Evolutionary conservation across 2,888 invertebrate genomes (phyloP), one percentile per base, ranked within the genome.

Genomic region (Drosophila anomelani): DNA sequence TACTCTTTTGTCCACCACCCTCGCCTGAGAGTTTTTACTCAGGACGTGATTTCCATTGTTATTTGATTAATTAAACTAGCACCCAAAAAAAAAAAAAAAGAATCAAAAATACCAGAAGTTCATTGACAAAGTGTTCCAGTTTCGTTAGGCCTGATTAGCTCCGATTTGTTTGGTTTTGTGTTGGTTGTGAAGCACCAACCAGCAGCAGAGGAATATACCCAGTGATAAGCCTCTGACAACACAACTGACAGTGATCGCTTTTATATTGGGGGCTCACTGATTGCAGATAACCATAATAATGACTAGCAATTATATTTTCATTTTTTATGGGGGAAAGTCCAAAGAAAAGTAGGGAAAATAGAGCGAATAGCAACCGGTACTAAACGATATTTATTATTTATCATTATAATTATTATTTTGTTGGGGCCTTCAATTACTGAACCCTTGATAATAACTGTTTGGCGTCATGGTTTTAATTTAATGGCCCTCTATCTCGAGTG

Each of bases 1-100:
- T 39, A 29, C 17, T 54, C 38, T 4, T 32, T 47, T 38, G 44
- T 29, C 32, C 44, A 13, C 51, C 44, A 17, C 51, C 32, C 36
- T 38, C 56, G 23, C 55, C 9, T 43, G 44, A 34, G 41, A 39
- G 56, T 56, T 55, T 69, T 56, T 69, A 47, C 70, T 47, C 34
- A 68, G 56, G 70, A 34, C 36, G 69, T 39, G 69, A 47, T 47
- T 46, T 41, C 20, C 70, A 34, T 54, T 44, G 44, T 44, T 66
- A 36, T 36, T 66, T 57, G 55, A 26, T 55, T 67, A 56, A 56
- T 69, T 70, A 47, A 36, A 39, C n/a, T 17, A 38, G 36, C 15
- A 36, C 29, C 68, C 38, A 17, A 17, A 44, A n/a, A n/a, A n/a
- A 57, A 34, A 41, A n/a, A 55, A 12, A n/a, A 17, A 55, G 7